A percentile compares a stretch with the other conserved stretches of the same genome.
These are phyloP conservation scores for Dinocampus coccinellae DNA, from an alignment of 2,888 invertebrate genomes.

Conservation along the genomic window DNA sequence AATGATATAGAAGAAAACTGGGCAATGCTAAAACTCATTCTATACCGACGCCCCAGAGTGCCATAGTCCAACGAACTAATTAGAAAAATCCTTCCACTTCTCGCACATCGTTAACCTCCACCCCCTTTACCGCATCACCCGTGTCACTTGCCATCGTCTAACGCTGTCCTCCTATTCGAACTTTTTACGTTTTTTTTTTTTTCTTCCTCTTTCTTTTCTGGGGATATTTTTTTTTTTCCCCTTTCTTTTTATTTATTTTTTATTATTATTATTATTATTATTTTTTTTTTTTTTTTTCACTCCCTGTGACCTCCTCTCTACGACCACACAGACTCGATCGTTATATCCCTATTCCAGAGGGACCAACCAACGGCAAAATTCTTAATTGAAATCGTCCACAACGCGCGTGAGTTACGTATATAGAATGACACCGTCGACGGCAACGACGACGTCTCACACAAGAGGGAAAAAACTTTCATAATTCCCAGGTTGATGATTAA, in stretches of 20 bases:
- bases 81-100: slow-evolving; percentile 27
- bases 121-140: too few relatives aligned
- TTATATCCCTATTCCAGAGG: slow-evolving; percentile 24
- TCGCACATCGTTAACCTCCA: slow-evolving; percentile 16
- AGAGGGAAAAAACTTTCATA: slow-evolving; percentile 52
- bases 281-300: background rate
- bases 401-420: slow-evolving; percentile 11
- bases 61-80: slow-evolving; percentile 25
- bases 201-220: slow-evolving; percentile 14
- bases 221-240: too few relatives aligned
- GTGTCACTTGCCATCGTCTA: background rate
- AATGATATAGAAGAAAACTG: slow-evolving; percentile 7
- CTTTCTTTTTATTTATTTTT: too few relatives aligned
- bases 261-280: background rate
- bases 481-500: slow-evolving; percentile 62
- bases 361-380: slow-evolving; percentile 53
- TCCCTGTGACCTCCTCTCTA: slow-evolving; percentile 22
- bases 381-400: slow-evolving; percentile 63
- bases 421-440: slow-evolving; percentile 25
- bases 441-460: slow-evolving; percentile 4
- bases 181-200: slow-evolving; percentile 13
- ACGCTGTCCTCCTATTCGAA: background rate
- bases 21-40: background rate
- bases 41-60: background rate
- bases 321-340: slow-evolving; percentile 35